Percentiles rank a stretch among this genome's conserved stretches.
Evolutionary conservation across 2,797 vertebrate genomes (phyloP).

Genomic region (Danio tinwini): DNA sequence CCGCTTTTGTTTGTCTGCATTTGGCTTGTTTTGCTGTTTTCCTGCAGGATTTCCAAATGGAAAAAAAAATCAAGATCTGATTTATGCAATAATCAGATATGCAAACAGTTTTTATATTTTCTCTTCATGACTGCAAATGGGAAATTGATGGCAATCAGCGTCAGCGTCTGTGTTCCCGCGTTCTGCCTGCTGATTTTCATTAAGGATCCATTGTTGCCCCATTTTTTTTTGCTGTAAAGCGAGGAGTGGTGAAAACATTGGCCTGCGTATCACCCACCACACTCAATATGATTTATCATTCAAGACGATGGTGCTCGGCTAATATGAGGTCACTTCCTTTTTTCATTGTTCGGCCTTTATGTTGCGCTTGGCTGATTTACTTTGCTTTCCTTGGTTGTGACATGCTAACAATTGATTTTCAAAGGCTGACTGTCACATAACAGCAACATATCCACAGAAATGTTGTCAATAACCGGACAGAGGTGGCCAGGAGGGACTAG

Average conservation of each 20-base stretch:
- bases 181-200: slow-evolving; percentile 58
- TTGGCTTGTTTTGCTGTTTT: slow-evolving; percentile 37
- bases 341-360: slow-evolving; percentile 37
- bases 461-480: slow-evolving; percentile 43
- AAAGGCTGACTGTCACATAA: slow-evolving; percentile 50
- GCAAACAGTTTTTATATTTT: slow-evolving; percentile 55
- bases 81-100: slow-evolving; percentile 62
- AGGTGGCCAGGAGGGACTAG: slow-evolving; percentile 31
- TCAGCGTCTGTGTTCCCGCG: slow-evolving; percentile 43
- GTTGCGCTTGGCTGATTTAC: slow-evolving; percentile 52
- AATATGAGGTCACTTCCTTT: slow-evolving; percentile 58
- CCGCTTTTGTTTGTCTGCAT: slow-evolving; percentile 19
- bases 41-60: slow-evolving; percentile 46
- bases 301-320: slow-evolving; percentile 31
- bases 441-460: slow-evolving; percentile 42
- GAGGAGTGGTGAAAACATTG: slow-evolving; percentile 22
- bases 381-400: slow-evolving; percentile 53
- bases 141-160: slow-evolving; percentile 60
- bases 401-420: slow-evolving; percentile 58
- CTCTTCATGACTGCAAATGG: slow-evolving; percentile 58
- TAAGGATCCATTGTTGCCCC: slow-evolving; percentile 55
- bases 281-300: slow-evolving; percentile 54
- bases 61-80: slow-evolving; percentile 58
- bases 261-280: slow-evolving; percentile 41
- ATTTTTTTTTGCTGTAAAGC: slow-evolving; percentile 7